Evolutionary conservation across 2,888 invertebrate genomes (phyloP).

Genomic region (Pantelozetes paolii): DNA sequence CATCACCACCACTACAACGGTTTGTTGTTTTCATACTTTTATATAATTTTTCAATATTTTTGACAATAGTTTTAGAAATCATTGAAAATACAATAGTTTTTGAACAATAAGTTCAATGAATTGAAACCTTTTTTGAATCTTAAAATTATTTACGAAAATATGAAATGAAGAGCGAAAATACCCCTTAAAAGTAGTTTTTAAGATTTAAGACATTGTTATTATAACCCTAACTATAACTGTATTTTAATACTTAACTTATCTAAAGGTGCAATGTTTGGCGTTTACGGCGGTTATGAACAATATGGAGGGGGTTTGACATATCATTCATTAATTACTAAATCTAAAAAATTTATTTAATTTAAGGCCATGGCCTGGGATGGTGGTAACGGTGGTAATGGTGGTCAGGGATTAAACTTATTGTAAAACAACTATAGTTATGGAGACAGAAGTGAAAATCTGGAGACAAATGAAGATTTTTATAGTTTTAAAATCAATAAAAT

Average conservation of each 20-base stretch:
- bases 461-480: no score
- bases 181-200: not conserved
- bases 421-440: no score
- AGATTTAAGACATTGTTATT: no score
- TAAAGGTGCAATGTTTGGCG: slow-evolving; percentile 5
- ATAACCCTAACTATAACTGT: no score
- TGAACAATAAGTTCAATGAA: no score
- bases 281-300: slow-evolving; percentile 19
- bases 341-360: not conserved
- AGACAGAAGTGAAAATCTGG: no score
- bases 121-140: no score
- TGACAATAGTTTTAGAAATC: not conserved
- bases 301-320: slow-evolving; percentile 5
- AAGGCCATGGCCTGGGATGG: slow-evolving; percentile 24
- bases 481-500: no score
- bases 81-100: not conserved
- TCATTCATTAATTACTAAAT: not conserved
- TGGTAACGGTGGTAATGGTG: not conserved
- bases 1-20: slow-evolving; percentile 31
- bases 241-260: no score
- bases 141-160: no score
- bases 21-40: not conserved
- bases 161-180: no score
- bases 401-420: no score
- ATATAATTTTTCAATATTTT: not conserved